Evolutionary conservation across 2,888 invertebrate genomes (phyloP).

Genomic region (Ophion obscuratus): DNA sequence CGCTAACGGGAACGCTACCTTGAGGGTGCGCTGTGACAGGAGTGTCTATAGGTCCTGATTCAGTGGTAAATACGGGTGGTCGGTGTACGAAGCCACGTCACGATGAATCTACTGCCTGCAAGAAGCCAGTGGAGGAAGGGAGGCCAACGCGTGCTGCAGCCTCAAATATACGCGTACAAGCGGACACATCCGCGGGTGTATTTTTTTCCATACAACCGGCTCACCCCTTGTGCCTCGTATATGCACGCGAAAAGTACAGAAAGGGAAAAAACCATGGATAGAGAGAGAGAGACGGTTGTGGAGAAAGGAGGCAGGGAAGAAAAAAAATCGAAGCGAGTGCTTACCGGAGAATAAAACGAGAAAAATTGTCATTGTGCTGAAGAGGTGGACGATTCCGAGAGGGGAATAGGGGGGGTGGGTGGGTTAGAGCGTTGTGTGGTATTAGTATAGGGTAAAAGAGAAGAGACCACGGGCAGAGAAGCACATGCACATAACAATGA

Average conservation of each 20-base stretch:
- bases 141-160: neutral
- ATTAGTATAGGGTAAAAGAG: slow-evolving; percentile 35
- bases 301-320: slow-evolving; percentile 17
- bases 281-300: slow-evolving; percentile 33
- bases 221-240: slow-evolving; percentile 1
- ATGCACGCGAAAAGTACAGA: slow-evolving; percentile 30
- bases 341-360: slow-evolving; percentile 82
- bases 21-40: too few relatives aligned
- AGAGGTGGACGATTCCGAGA: slow-evolving; percentile 76
- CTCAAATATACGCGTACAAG: slow-evolving; percentile 10
- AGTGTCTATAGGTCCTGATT: neutral
- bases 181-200: neutral
- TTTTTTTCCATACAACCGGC: slow-evolving; percentile 10
- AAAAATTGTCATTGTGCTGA: slow-evolving; percentile 84
- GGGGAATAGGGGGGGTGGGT: slow-evolving; percentile 12
- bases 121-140: neutral
- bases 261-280: slow-evolving; percentile 45
- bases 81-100: slow-evolving; percentile 27
- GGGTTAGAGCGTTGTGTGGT: slow-evolving; percentile 22
- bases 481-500: slow-evolving; percentile 81
- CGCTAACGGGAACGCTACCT: too few relatives aligned
- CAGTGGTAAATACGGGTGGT: neutral
- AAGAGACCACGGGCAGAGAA: slow-evolving; percentile 51
- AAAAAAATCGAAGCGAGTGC: slow-evolving; percentile 75
- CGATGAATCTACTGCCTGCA: slow-evolving; percentile 9